Percentiles rank a stretch among this genome's conserved stretches.
These are phyloP conservation scores for Sylvia borin DNA, from an alignment of 2,797 vertebrate species.

Conservation along the genomic window DNA sequence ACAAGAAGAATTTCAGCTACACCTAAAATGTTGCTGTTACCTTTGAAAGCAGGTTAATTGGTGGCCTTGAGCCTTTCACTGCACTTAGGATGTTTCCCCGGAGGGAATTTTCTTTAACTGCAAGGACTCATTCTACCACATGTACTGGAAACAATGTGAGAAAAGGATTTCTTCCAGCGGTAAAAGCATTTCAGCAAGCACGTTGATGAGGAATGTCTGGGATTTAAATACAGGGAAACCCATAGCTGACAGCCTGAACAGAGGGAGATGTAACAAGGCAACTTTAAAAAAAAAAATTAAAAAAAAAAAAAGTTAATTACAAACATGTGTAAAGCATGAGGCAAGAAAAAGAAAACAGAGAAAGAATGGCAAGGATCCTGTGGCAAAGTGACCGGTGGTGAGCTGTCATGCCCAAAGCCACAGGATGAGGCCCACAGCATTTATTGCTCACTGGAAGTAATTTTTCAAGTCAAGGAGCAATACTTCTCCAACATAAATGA, in stretches of 20 bases:
- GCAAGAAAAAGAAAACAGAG: conserved; percentile 55
- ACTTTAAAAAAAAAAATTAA: neutral
- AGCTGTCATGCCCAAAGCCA: conserved; percentile 45
- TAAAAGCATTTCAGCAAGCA: conserved; percentile 30
- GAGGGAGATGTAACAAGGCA: conserved; percentile 41
- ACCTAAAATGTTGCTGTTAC: neutral
- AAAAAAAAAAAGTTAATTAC: conserved; percentile 36
- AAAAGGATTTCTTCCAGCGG: neutral
- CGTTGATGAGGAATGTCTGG: conserved; percentile 38
- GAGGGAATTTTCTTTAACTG: neutral
- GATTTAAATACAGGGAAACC: conserved; percentile 22
- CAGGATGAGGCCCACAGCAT: neutral
- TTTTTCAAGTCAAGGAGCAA: conserved; percentile 59
- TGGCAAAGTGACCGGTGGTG: conserved; percentile 4
- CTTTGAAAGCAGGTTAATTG: neutral
- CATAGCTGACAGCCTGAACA: conserved; percentile 36
- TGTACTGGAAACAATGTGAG: conserved; percentile 11
- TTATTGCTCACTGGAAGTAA: conserved; percentile 32
- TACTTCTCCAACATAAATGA: conserved; percentile 37
- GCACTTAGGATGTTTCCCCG: neutral
- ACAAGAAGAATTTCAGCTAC: neutral
- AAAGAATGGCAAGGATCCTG: conserved; percentile 20
- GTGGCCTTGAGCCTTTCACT: neutral
- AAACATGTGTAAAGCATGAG: conserved; percentile 62
- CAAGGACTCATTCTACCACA: conserved; percentile 19